Evolutionary conservation across 2,888 invertebrate genomes (phyloP), one percentile per base, ranked within the genome.

Genomic region (Gerris lacustris): DNA sequence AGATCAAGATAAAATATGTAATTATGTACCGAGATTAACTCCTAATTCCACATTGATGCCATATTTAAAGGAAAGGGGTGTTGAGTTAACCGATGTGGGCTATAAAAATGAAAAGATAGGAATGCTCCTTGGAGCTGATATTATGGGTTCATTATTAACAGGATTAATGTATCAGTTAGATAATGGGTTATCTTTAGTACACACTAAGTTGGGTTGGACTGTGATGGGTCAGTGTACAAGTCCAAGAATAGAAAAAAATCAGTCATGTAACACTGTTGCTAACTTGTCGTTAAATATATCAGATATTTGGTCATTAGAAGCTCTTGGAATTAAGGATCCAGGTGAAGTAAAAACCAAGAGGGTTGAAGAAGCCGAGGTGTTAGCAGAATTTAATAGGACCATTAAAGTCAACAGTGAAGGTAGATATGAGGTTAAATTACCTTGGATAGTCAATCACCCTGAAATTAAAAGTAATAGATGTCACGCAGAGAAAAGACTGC

Each of bases 231-330:
- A 6, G 6, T 47, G 47, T 47, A 47, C 6, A 7, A 47, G 11
- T 47, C 47, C 47, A 47, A 77, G 75, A 66, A 70, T 69, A 15
- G 72, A 73, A 6, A 62, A 67, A 7, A 66, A 43, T 68, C 44
- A 64, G 64, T 71, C 73, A 0, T 74, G 70, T 74, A 9, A 72
- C 67, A 5, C 66, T 70, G 18, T 69, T 47, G n/a, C 73, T 75
- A 17, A 75, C 74, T 44, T 73, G 73, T 6, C 67, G 17, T 67
- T 11, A 17, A 47, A 17, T 73, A 47, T 78, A 6, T 73, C 76
- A 1, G 75, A 78, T 47, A 73, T 79, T 64, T 79, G 79, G 78
- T 70, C 69, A 15, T 72, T 79, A 4, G 79, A 79, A 45, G 73
- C 75, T 6, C 64, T 78, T 5, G 79, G 78, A 0, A 79, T 79